These are phyloP conservation scores for Gadopsis bispinosus DNA, from an alignment of 2,797 vertebrate genomes.

Conservation along the genomic window DNA sequence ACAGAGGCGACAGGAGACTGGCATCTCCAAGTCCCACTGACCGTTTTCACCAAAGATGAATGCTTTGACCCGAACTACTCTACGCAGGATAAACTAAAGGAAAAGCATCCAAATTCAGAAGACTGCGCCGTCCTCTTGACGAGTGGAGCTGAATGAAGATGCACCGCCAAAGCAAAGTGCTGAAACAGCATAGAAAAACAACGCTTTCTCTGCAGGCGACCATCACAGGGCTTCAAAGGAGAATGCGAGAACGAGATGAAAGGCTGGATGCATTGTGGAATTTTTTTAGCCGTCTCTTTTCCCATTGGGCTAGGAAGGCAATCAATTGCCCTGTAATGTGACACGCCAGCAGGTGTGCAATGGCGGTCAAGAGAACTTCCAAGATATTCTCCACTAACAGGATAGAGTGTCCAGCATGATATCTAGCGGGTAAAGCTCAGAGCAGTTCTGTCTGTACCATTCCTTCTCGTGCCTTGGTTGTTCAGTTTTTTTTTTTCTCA, in stretches of 20 bases:
- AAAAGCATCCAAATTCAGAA: conserved; percentile 59
- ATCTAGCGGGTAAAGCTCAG: conserved; percentile 16
- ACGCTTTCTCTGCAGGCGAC: conserved; percentile 56
- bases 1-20: conserved; percentile 38
- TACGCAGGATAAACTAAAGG: conserved; percentile 32
- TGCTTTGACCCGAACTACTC: conserved; percentile 48
- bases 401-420: conserved; percentile 6
- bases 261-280: conserved; percentile 59
- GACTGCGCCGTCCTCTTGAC: conserved; percentile 48
- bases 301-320: conserved; percentile 41
- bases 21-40: conserved; percentile 57
- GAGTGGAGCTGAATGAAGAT: conserved; percentile 63
- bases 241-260: conserved; percentile 65
- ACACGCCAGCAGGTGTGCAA: conserved; percentile 14
- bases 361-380: conserved; percentile 28
- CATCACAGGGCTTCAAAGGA: conserved; percentile 68
- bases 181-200: conserved; percentile 75
- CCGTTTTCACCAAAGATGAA: conserved; percentile 63
- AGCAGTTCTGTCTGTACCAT: conserved; percentile 7
- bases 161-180: conserved; percentile 55
- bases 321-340: conserved; percentile 35
- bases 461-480: not conserved
- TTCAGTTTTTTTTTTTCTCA: conserved; percentile 24
- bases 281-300: conserved; percentile 42
- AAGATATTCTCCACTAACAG: conserved; percentile 26